phyloP scores from a whole-genome alignment of 2,113 vertebrate species.

The Brienomyrus brachyistius region DNA sequence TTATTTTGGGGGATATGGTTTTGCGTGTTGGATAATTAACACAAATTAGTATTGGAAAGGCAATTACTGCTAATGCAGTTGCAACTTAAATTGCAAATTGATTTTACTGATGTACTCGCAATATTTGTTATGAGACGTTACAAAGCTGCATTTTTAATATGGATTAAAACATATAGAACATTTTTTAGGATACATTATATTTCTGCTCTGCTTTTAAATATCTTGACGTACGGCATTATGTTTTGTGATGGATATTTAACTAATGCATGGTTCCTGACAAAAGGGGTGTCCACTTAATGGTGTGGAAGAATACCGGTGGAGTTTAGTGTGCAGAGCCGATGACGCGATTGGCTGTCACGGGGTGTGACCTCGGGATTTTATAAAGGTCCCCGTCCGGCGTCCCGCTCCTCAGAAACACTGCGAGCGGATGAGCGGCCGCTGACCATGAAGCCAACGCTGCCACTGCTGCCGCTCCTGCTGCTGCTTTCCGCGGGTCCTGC shows the following conservation, averaged over 20 bases:
- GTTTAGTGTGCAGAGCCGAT: constrained; percentile 21
- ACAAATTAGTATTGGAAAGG: neutral
- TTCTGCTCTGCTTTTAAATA: neutral
- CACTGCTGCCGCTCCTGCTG: neutral
- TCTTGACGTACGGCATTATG: neutral
- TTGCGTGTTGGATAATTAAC: neutral
- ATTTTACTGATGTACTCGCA: neutral
- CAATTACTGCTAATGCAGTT: neutral
- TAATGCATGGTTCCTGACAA: neutral
- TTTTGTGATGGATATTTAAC: neutral
- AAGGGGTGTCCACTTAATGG: neutral
- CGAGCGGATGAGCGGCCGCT: neutral
- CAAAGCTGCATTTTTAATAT: neutral
- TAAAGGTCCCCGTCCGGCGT: constrained; percentile 34
- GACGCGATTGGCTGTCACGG: constrained; percentile 44
- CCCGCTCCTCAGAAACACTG: constrained; percentile 30
- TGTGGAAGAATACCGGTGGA: constrained; percentile 1
- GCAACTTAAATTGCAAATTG: neutral
- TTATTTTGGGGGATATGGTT: neutral
- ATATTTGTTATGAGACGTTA: neutral
- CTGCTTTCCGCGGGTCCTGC: neutral
- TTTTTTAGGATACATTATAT: neutral
- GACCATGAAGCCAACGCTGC: neutral
- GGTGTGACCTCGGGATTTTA: constrained; percentile 45
- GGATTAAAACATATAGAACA: neutral